A percentile compares a stretch with the other conserved stretches of the same genome.
These are phyloP conservation scores for Sialis lutaria DNA, from an alignment of 2,888 invertebrate species.

Conservation along the genomic window DNA sequence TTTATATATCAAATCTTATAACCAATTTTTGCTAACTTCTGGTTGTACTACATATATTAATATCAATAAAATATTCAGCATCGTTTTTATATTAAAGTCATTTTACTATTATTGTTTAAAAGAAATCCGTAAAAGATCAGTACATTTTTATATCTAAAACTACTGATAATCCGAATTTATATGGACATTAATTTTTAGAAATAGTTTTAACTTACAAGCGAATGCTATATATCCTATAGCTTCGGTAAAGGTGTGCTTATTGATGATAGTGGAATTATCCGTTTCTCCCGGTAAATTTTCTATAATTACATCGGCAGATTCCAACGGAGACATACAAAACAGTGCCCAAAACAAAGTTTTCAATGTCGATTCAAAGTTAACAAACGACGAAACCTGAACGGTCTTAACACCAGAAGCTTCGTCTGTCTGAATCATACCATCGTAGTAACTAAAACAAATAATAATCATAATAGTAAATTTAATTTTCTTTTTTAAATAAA, in stretches of 20 bases:
- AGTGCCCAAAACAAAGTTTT: conserved; percentile 54
- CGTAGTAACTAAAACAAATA: conserved; percentile 29
- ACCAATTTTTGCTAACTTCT: too few species aligned
- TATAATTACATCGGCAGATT: conserved; percentile 45
- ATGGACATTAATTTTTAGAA: too few species aligned
- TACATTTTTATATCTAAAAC: too few species aligned
- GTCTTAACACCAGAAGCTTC: conserved; percentile 37
- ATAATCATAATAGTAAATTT: background rate
- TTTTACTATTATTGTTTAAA: too few species aligned
- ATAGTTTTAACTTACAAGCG: conserved; percentile 24
- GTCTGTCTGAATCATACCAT: conserved; percentile 39
- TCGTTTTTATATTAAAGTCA: too few species aligned
- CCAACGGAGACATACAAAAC: conserved; percentile 46
- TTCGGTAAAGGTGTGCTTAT: conserved; percentile 42
- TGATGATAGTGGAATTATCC: conserved; percentile 28
- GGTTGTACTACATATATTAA: too few species aligned
- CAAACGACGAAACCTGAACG: conserved; percentile 38
- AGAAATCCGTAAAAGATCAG: too few species aligned
- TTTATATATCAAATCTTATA: too few species aligned
- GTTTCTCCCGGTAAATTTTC: conserved; percentile 34
- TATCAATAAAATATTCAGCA: too few species aligned
- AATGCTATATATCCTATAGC: conserved; percentile 49
- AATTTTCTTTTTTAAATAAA: background rate
- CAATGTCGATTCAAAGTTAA: conserved; percentile 35
- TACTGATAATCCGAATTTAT: too few species aligned